Conservation (phyloP, 2,797 vertebrate genomes). For the Mormyrus proboscirostris region DNA sequence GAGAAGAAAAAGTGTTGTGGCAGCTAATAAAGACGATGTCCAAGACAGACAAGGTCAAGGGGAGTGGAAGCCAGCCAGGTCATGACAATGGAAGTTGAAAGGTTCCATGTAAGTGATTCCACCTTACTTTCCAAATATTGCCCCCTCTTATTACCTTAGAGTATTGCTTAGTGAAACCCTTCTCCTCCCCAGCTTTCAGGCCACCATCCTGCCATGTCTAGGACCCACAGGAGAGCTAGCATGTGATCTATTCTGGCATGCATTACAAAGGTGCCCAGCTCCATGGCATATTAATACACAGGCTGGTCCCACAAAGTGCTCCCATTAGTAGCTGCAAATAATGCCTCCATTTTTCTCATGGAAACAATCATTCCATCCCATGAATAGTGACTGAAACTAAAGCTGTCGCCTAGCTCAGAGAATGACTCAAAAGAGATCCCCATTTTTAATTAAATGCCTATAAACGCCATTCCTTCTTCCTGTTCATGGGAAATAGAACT, state of each 20-base stretch:
- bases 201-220: constrained; percentile 2
- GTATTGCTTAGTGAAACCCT: neutral
- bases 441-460: constrained; percentile 39
- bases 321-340: constrained; percentile 51
- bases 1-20: neutral
- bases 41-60: constrained; percentile 17
- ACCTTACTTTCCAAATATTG: neutral
- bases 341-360: constrained; percentile 53
- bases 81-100: constrained; percentile 37
- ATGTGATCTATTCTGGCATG: constrained; percentile 8
- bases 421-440: constrained; percentile 39
- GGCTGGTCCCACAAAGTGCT: constrained; percentile 40
- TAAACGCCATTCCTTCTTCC: constrained; percentile 44
- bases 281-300: constrained; percentile 23
- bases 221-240: neutral
- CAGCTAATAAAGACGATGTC: constrained; percentile 3
- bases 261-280: constrained; percentile 19
- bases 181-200: constrained; percentile 11
- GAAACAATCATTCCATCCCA: constrained; percentile 46
- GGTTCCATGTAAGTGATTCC: neutral
- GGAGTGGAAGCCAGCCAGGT: constrained; percentile 25
- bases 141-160: neutral
- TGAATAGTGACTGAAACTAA: constrained; percentile 60
- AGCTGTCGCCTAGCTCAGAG: constrained; percentile 18
- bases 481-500: neutral